These are phyloP conservation scores for Eupithecia subumbrata DNA, from an alignment of 2,888 invertebrate genomes.

Conservation along the genomic window DNA sequence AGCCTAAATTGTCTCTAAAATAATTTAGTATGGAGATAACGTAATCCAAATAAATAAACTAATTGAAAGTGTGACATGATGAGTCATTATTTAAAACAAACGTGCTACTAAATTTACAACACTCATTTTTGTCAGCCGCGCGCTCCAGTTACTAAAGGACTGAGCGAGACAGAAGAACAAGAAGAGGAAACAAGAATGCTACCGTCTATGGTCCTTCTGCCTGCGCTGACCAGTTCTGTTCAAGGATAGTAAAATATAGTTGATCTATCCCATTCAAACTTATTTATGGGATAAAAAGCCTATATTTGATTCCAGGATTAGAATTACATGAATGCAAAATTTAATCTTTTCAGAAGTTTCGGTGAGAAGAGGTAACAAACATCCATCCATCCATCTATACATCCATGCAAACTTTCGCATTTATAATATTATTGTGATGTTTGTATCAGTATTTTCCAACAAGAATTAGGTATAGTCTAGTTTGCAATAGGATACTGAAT, in stretches of 20 bases:
- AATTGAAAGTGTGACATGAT: slow-evolving; percentile 15
- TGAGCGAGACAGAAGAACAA: slow-evolving; percentile 7
- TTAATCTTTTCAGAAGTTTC: no score
- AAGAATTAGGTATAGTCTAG: background rate
- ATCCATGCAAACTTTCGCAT: no score
- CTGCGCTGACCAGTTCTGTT: background rate
- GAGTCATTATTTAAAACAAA: slow-evolving; percentile 17
- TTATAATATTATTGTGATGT: no score
- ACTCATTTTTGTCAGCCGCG: slow-evolving; percentile 5
- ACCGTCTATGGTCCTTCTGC: background rate
- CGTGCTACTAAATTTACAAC: slow-evolving; percentile 11
- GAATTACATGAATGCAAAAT: no score
- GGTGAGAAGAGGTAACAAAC: no score
- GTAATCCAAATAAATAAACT: slow-evolving; percentile 9
- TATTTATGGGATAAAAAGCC: no score
- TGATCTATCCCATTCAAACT: no score
- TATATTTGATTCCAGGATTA: no score
- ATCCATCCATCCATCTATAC: no score
- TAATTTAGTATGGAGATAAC: background rate
- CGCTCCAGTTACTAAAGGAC: background rate
- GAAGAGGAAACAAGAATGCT: background rate
- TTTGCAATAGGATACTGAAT: background rate
- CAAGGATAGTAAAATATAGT: background rate
- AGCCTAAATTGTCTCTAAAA: background rate
- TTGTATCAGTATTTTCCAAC: background rate